Base-by-base conservation (phyloP, 2,113 vertebrate genomes). In the Sebastes schlegelii region DNA sequence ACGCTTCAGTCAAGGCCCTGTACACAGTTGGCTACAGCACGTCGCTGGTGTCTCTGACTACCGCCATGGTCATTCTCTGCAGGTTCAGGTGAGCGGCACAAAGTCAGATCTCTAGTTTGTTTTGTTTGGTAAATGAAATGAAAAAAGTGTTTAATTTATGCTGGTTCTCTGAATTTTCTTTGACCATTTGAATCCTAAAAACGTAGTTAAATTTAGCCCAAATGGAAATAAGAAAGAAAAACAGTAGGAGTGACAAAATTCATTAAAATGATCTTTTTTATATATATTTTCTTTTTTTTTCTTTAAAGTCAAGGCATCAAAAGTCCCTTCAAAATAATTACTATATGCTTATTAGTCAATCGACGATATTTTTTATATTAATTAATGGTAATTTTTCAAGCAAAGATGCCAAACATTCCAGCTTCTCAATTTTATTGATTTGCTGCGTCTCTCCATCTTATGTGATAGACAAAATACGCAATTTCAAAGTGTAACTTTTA, bases 21-120 rank as follows among this genome's bases (percentile, higher is more conserved):
- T 99, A 99, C 94, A 99, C 98, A 0, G 98, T 99, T 0, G 98
- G 98, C 72, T 99, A 99, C 92, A 99, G 98, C 95, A 99, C 98
- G 0, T 99, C 98, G 0, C 95, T 99, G 4, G 97, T 98, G 42
- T 98, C 98, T 57, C 97, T 99, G 83, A 98, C 97, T 9, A 99
- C 97, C 0, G 98, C 98, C 63, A 99, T 99, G 98, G 97, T 97
- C 82, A 99, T 99, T 80, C 94, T 99, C 58, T 99, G 98, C 83
- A 97, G 98, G 54, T 99, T 99, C 95, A 97, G 98, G 98, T 99
- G 90, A 97, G 96, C 7, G 2, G 23, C 43, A n/a, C 51, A 68
- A 43, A 54, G 26, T 26, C 65, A 34, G 19, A 34, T 34, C 4
- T 34, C 34, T 34, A 34, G 8, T 74, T 62, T 46, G 7, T 10